Conservation (phyloP, 2,888 invertebrate species). For the Ethmia dodecea region DNA sequence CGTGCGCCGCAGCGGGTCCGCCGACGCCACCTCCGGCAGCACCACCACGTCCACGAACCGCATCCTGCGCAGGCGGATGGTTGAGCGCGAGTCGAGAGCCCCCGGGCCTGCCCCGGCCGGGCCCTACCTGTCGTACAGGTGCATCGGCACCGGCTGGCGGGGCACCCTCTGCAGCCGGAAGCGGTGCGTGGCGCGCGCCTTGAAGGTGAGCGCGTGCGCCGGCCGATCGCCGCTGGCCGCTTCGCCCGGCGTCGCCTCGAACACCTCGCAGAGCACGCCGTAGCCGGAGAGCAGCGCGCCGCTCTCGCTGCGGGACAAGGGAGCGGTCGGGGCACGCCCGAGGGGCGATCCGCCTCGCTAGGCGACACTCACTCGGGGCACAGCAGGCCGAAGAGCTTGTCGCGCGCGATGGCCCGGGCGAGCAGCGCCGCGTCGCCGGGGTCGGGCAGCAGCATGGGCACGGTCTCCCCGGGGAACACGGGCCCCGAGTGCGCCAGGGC, state of each 20-base stretch:
- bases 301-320: constrained; percentile 32
- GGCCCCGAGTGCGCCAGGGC: constrained; percentile 48
- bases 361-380: constrained; percentile 36
- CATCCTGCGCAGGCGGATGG: constrained; percentile 29
- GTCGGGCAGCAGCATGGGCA: constrained; percentile 58
- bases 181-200: constrained; percentile 61
- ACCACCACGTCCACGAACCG: constrained; percentile 39
- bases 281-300: constrained; percentile 46
- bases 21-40: constrained; percentile 44
- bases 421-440: constrained; percentile 35
- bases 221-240: constrained; percentile 24
- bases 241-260: constrained; percentile 38
- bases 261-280: constrained; percentile 67
- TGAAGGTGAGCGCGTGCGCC: constrained; percentile 34
- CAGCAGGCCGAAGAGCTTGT: constrained; percentile 60
- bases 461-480: constrained; percentile 69
- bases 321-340: background rate
- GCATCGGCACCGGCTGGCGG: constrained; percentile 21
- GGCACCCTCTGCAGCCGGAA: constrained; percentile 39
- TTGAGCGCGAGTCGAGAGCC: background rate
- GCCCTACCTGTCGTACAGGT: constrained; percentile 1
- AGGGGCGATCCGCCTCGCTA: background rate
- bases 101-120: background rate
- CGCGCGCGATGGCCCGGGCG: constrained; percentile 30
- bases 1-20: constrained; percentile 37